phyloP scores from a whole-genome alignment of 2,797 vertebrate species.

The Bovichtus variegatus region DNA sequence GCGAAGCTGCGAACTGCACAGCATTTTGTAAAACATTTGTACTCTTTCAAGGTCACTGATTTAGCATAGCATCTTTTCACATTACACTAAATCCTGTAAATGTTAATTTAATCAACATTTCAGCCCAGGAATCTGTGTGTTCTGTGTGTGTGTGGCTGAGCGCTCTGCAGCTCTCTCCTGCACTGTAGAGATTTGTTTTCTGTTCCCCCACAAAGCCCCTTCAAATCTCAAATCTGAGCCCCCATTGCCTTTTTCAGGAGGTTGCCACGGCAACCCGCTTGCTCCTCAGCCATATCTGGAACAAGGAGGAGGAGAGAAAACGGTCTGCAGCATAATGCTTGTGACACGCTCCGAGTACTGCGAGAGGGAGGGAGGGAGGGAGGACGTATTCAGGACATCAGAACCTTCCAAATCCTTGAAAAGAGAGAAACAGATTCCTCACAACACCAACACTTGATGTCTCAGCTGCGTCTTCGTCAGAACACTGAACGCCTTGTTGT shows the following conservation, averaged over 20 bases:
- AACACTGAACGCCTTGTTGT: conserved; percentile 70
- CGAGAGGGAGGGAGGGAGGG: conserved; percentile 1
- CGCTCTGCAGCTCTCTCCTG: conserved; percentile 6
- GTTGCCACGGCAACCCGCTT: conserved; percentile 72
- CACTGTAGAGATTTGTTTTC: conserved; percentile 40
- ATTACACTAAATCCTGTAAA: background rate
- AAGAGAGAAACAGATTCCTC: conserved; percentile 40
- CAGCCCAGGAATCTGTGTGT: too few relatives aligned
- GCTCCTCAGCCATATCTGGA: conserved; percentile 67
- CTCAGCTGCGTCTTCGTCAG: conserved; percentile 42
- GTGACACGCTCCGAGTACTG: conserved; percentile 40
- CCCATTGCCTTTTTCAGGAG: conserved; percentile 37
- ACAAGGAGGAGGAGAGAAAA: conserved; percentile 50
- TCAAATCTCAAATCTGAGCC: conserved; percentile 29
- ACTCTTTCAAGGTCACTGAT: conserved; percentile 21
- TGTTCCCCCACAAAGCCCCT: conserved; percentile 44
- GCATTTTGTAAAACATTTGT: background rate
- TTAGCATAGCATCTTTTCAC: background rate
- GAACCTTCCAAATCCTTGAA: conserved; percentile 15
- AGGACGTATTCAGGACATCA: conserved; percentile 36
- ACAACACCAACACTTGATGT: conserved; percentile 52
- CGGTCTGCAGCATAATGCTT: conserved; percentile 39
- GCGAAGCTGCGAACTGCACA: background rate
- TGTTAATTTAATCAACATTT: too few relatives aligned
- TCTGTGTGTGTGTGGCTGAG: background rate